These are phyloP conservation scores for Eonycteris spelaea DNA, from an alignment of 2,113 vertebrate species.

Conservation along the genomic window DNA sequence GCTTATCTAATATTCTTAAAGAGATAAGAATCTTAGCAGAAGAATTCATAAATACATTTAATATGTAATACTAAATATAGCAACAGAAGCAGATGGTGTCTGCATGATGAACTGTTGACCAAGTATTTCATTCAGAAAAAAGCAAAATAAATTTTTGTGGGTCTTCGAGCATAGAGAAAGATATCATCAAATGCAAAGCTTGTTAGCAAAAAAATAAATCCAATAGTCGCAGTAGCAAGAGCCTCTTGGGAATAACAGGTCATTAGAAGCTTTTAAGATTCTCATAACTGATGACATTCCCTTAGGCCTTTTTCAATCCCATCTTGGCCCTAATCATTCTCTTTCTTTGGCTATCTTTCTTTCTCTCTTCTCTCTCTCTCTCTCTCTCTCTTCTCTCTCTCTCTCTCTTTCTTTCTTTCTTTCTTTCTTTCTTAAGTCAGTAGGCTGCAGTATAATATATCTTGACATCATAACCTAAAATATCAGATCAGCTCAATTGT, in stretches of 20 bases:
- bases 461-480: slow-evolving; percentile 76
- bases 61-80: neutral
- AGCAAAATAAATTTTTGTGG: slow-evolving; percentile 2
- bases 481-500: slow-evolving; percentile 76
- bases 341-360: slow-evolving; percentile 34
- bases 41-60: slow-evolving; percentile 14
- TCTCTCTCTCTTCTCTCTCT: no score
- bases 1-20: neutral
- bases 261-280: slow-evolving; percentile 74
- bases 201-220: slow-evolving; percentile 68
- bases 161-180: neutral
- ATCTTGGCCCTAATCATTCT: slow-evolving; percentile 54
- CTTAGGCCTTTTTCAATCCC: slow-evolving; percentile 68
- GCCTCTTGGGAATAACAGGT: slow-evolving; percentile 66
- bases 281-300: slow-evolving; percentile 67
- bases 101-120: neutral
- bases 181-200: slow-evolving; percentile 44
- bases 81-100: neutral
- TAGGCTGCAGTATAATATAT: slow-evolving; percentile 66
- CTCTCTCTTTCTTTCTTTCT: neutral
- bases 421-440: slow-evolving; percentile 56
- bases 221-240: slow-evolving; percentile 43
- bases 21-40: neutral
- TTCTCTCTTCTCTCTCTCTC: no score
- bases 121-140: slow-evolving; percentile 38